These are phyloP conservation scores for Glareola pratincola DNA, from an alignment of 2,113 vertebrate species.

Conservation along the genomic window DNA sequence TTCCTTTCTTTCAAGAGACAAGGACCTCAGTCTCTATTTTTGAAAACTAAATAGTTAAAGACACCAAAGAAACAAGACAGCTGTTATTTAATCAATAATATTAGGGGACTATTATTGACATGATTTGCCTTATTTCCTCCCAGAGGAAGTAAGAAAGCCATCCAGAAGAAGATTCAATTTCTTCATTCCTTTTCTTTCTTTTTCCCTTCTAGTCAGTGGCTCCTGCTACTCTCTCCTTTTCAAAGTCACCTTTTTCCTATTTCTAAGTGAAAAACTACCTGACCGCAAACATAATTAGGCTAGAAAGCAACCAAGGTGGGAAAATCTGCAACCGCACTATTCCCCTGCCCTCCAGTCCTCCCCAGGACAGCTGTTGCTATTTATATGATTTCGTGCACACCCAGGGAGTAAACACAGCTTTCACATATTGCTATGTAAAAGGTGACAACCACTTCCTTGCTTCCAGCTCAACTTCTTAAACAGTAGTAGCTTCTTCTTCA, in stretches of 20 bases:
- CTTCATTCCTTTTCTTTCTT: not conserved
- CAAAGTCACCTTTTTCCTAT: not conserved
- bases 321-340: not conserved
- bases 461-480: not conserved
- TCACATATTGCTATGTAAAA: not conserved
- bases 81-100: not conserved
- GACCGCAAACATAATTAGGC: not conserved
- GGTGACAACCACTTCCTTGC: not conserved
- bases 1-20: not conserved
- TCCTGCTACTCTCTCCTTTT: not conserved
- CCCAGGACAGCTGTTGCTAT: not conserved
- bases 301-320: not conserved
- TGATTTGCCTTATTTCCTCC: not conserved
- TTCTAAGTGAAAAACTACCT: not conserved
- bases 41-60: not conserved
- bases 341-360: not conserved
- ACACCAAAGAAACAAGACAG: not conserved
- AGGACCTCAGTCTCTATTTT: not conserved
- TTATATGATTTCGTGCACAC: not conserved
- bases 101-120: not conserved
- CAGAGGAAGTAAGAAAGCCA: not conserved
- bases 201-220: not conserved
- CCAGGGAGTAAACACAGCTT: not conserved
- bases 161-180: not conserved
- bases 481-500: not conserved